Percentiles rank a stretch among this genome's conserved stretches.
Conservation (phyloP, 2,113 vertebrate species). For the Morone chrysops region DNA sequence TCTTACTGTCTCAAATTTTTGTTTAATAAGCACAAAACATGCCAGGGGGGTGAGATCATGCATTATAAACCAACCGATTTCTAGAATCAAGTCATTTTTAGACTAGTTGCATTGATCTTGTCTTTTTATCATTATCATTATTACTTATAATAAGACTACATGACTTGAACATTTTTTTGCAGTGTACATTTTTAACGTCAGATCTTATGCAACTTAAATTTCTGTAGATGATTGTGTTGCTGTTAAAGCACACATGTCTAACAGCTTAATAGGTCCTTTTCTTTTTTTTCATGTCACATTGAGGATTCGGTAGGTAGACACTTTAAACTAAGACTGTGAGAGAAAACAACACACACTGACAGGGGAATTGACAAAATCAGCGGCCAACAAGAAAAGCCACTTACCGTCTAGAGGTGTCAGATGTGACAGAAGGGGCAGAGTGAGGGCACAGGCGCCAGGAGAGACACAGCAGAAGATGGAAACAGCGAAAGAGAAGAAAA, state of each 20-base stretch:
- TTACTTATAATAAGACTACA: background rate
- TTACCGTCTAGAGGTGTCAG: conserved; percentile 83
- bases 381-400: conserved; percentile 81
- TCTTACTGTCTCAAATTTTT: background rate
- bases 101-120: background rate
- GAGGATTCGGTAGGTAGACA: conserved; percentile 12
- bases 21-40: conserved; percentile 1
- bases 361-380: conserved; percentile 56
- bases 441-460: conserved; percentile 81
- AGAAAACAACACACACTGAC: conserved; percentile 35
- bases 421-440: conserved; percentile 74
- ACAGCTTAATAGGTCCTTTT: background rate
- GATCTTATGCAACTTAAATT: conserved; percentile 1
- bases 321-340: conserved; percentile 25
- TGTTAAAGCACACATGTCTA: background rate
- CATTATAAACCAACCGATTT: conserved; percentile 1
- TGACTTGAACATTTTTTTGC: background rate
- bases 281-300: conserved; percentile 20
- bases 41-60: background rate
- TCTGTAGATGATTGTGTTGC: background rate
- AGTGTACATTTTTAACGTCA: background rate
- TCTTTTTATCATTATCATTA: too few relatives aligned
- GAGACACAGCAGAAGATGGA: conserved; percentile 80
- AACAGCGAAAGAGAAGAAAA: conserved; percentile 65
- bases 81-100: background rate